These are phyloP conservation scores for Corvus moneduloides DNA, from an alignment of 2,113 vertebrate species.

Conservation along the genomic window DNA sequence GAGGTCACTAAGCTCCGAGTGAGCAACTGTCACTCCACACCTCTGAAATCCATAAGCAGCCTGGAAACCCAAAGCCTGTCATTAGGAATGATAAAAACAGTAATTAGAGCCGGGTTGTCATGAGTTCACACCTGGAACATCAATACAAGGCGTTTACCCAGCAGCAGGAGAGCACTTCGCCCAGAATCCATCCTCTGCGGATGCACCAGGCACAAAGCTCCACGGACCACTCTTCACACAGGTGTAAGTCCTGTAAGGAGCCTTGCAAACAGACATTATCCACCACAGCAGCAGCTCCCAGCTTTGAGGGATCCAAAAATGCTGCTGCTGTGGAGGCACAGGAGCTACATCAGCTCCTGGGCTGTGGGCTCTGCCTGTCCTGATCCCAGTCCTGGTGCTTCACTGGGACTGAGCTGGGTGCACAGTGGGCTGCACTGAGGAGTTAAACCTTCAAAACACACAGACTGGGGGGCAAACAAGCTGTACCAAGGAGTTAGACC, in stretches of 20 bases:
- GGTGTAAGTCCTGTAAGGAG: not conserved
- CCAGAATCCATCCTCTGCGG: not conserved
- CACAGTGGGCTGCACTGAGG: not conserved
- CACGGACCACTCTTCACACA: not conserved
- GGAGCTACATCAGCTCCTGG: not conserved
- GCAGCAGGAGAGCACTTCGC: not conserved
- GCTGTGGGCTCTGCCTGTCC: not conserved
- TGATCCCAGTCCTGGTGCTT: not conserved
- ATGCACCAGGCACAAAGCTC: not conserved
- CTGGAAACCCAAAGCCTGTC: constrained; percentile 18
- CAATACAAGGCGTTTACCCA: not conserved
- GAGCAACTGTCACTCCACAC: constrained; percentile 7
- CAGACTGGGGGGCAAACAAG: not conserved
- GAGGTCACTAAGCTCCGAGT: not conserved
- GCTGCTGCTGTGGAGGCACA: not conserved
- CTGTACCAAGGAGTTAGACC: not conserved
- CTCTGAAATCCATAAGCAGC: constrained; percentile 19
- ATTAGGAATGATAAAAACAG: constrained; percentile 46
- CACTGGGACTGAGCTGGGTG: not conserved
- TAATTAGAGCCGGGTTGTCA: constrained; percentile 10
- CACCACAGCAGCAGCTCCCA: not conserved
- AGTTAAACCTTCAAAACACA: not conserved
- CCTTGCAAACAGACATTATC: not conserved
- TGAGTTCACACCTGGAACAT: not conserved
- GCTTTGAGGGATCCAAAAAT: not conserved